A percentile compares a stretch with the other conserved stretches of the same genome.
Evolutionary conservation across 1,140 invertebrate genomes (phyloP).

Genomic region (Drosophila carrolli): DNA sequence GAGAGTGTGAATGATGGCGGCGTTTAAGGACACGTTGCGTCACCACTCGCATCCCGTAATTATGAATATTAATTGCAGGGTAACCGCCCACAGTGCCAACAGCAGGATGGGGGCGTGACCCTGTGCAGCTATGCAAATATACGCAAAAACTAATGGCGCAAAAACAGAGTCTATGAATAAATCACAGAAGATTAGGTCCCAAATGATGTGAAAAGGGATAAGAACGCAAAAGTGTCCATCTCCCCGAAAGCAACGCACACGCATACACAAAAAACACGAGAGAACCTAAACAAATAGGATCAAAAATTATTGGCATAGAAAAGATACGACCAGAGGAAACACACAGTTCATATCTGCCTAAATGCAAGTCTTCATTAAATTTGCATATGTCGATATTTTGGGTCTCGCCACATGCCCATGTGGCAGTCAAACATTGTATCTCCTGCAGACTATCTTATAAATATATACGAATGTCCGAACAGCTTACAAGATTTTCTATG

Average conservation of each 20-base stretch:
- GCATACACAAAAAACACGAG: neutral
- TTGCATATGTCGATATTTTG: slow-evolving; percentile 56
- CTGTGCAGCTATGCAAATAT: slow-evolving; percentile 59
- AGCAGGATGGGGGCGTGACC: slow-evolving; percentile 12
- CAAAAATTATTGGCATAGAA: slow-evolving; percentile 21
- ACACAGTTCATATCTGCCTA: slow-evolving; percentile 34
- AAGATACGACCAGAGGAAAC: slow-evolving; percentile 15
- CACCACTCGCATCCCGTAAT: slow-evolving; percentile 43
- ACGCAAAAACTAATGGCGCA: slow-evolving; percentile 74
- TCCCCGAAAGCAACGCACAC: slow-evolving; percentile 4
- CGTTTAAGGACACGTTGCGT: slow-evolving; percentile 48
- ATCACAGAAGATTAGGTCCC: slow-evolving; percentile 77
- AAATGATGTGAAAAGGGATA: slow-evolving; percentile 77
- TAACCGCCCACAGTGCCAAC: slow-evolving; percentile 19
- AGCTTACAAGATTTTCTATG: slow-evolving; percentile 1
- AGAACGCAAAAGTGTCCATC: slow-evolving; percentile 47
- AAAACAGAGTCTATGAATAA: slow-evolving; percentile 77
- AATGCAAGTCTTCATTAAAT: slow-evolving; percentile 46
- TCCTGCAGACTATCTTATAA: neutral
- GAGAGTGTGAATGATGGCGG: slow-evolving; percentile 50
- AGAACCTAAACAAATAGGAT: slow-evolving; percentile 67
- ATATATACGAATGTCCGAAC: slow-evolving; percentile 5
- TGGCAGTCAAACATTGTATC: neutral
- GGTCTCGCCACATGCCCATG: slow-evolving; percentile 3
- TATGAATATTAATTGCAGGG: slow-evolving; percentile 75